Base-by-base conservation (phyloP, 1,140 invertebrate genomes). In the Apis florea region DNA sequence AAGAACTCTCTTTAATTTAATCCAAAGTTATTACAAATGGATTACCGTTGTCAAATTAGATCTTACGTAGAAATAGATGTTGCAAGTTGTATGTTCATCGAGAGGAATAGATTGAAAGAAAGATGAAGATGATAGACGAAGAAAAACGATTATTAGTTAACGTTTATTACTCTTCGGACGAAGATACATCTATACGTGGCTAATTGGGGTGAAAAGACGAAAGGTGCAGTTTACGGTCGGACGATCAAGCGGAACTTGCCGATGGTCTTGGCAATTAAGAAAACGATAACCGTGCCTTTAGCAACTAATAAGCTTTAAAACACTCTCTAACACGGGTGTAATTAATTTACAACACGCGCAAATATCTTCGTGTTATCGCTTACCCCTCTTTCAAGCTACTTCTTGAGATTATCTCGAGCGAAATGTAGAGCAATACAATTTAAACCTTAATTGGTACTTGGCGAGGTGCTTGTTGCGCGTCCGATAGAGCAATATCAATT, bases 151-250 rank as follows among this genome's bases (percentile, higher is more conserved):
- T 40, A 40, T 40, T 40, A 40, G 31, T 40, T 40, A 40, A 40
- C 31, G 31, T 40, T 40, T 40, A 40, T 40, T 21, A 21, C 26
- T 4, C 26, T 21, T 21, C 19, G 11, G 10, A 19, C 8, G 17
- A 47, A 67, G 40, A 63, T 63, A 31, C 6, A 31, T n/a, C 31
- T 40, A 40, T 47, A 40, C 56, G 64, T 47, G 12, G 31, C 11
- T 67, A 67, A 67, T 67, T 47, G 21, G 26, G 26, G 31, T 19
- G 31, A 66, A 66, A 17, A 67, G 66, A n/a, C 66, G 66, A 47
- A 21, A 47, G 40, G 17, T 17, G 66, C 15, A n/a, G 40, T 47
- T 26, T 49, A 69, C 47, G 67, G 47, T 51, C 47, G 10, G 47
- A n/a, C 6, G 66, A 68, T 49, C 40, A 68, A 68, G 66, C 31